Base-by-base conservation (phyloP, 1,140 invertebrate genomes). In the Coptotermes formosanus region DNA sequence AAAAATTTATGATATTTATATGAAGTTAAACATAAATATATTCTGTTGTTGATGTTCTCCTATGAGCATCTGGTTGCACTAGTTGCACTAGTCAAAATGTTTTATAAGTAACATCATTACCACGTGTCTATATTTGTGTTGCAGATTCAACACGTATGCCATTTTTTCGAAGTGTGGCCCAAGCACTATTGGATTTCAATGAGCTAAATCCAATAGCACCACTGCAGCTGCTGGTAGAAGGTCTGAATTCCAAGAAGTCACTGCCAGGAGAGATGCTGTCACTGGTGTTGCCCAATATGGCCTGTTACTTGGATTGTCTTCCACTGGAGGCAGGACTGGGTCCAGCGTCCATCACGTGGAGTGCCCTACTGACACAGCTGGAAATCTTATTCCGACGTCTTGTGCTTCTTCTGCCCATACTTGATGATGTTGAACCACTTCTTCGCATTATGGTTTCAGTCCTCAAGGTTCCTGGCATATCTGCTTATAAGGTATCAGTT, bases 121-220 rank as follows among this genome's bases (percentile, higher is more conserved):
- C n/a, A 32, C 4, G 12, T 82, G 3, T 82, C 19, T 82, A 43
- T 52, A 52, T 84, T 43, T 52, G 44, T 52, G 45, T 30, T 82
- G 16, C 90, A 94, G 95, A 96, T 89, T 92, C 92, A 59, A 93
- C 94, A 32, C 92, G 95, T 85, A 92, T 93, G 88, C 94, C 95
- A 88, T 98, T 99, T 90, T 99, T 99, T 92, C 97, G 96, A 90
- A 98, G 97, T 88, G 96, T 99, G 87, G 96, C 97, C 4, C 94
- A 96, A 89, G 96, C 98, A 0, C 92, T 99, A 87, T 93, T 96
- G n/a, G 98, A 99, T 91, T 99, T 99, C 91, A 96, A 96, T 89
- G 99, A 99, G 90, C 90, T 99, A 75, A 99, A 98, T 91, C 97
- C 98, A 12, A 96, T 98, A 86, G 97, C 97, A 59, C 98, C 98